phyloP scores from a whole-genome alignment of 1,140 invertebrate genomes.

The Penaeus japonicus region DNA sequence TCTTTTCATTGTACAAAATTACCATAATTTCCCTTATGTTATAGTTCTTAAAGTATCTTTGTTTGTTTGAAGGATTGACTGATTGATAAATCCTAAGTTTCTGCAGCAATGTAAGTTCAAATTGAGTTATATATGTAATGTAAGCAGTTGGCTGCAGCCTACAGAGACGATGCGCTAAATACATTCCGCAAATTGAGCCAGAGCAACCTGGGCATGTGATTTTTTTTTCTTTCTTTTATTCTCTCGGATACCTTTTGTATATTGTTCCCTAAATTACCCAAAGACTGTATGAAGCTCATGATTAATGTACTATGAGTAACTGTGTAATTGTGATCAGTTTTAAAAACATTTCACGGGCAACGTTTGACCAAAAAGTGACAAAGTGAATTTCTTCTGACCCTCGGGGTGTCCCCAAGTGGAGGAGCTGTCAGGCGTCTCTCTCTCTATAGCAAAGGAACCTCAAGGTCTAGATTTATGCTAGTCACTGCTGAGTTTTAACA shows the following conservation, averaged over 20 bases:
- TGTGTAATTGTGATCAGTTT: background rate
- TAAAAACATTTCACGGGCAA: constrained; percentile 8
- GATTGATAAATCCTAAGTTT: background rate
- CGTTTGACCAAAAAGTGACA: constrained; percentile 19
- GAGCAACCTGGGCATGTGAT: constrained; percentile 42
- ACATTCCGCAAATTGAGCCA: constrained; percentile 51
- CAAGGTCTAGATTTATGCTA: background rate
- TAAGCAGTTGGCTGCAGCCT: background rate
- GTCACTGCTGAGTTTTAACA: constrained; percentile 14
- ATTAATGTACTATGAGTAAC: background rate
- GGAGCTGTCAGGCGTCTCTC: no score
- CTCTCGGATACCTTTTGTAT: background rate
- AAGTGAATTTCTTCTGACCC: background rate
- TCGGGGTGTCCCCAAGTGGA: no score
- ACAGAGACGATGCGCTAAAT: constrained; percentile 29
- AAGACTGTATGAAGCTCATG: constrained; percentile 19
- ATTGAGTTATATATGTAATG: background rate
- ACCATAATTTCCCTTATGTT: no score
- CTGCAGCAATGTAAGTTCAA: background rate
- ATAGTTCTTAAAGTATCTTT: no score
- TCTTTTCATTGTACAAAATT: no score
- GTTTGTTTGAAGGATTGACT: no score
- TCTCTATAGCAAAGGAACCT: background rate
- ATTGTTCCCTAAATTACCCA: constrained; percentile 31
- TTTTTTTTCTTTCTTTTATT: constrained; percentile 17